These are phyloP conservation scores for Perizoma affinitatum DNA, from an alignment of 2,888 invertebrate genomes.

Conservation along the genomic window DNA sequence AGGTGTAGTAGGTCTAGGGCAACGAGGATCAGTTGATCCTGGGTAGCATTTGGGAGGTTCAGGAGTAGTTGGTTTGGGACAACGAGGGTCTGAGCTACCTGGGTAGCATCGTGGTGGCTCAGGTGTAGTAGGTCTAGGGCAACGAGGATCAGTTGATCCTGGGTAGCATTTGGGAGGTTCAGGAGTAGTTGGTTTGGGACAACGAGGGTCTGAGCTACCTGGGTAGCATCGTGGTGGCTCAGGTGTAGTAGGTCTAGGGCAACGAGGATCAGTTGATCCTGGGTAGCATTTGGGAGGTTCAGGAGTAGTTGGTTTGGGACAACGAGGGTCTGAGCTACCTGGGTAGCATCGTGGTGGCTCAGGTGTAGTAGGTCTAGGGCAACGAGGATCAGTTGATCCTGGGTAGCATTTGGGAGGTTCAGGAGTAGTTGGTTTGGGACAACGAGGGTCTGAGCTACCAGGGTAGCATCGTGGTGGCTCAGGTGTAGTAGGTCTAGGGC, in stretches of 20 bases:
- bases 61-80: conserved; percentile 45
- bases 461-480: conserved; percentile 24
- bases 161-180: conserved; percentile 45
- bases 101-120: conserved; percentile 27
- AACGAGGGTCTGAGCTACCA: conserved; percentile 21
- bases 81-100: conserved; percentile 39
- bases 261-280: conserved; percentile 39
- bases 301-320: conserved; percentile 36
- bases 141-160: conserved; percentile 42
- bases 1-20: conserved; percentile 39
- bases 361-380: conserved; percentile 42
- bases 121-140: conserved; percentile 30
- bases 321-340: conserved; percentile 35
- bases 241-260: conserved; percentile 37
- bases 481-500: conserved; percentile 36
- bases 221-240: conserved; percentile 49
- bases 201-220: conserved; percentile 51
- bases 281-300: conserved; percentile 38
- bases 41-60: conserved; percentile 48
- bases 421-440: conserved; percentile 39
- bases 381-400: conserved; percentile 44
- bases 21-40: conserved; percentile 54
- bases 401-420: conserved; percentile 47
- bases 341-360: conserved; percentile 46
- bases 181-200: conserved; percentile 43